Base-by-base conservation (phyloP, 2,797 vertebrate genomes). In the Sparidentex hasta region DNA sequence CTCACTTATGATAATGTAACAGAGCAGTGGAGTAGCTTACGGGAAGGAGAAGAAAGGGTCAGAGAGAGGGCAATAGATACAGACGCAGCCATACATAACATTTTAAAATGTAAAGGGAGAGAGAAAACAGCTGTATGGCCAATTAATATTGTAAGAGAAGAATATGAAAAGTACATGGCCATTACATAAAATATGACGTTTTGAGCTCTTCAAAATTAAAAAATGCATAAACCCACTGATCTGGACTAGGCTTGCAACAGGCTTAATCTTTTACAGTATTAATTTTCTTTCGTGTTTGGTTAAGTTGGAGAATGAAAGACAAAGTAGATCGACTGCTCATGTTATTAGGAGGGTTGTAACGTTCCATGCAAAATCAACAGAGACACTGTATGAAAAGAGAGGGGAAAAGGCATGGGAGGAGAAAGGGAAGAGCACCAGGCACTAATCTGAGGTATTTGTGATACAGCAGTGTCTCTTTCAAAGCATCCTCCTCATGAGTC, bases 401-500 rank as follows among this genome's bases (percentile, higher is more conserved):
- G 11, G 5, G 14, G 25, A 66, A 67, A n/a, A 50, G 21, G 12
- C 1, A 18, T 17, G 14, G n/a, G 41, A 62, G 52, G 20, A 71
- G 38, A 70, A 27, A 25, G 59, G 12, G 23, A 47, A 44, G 58
- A 54, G 47, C 21, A 27, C 14, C 43, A 41, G 23, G 33, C 23
- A 66, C 74, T 65, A 71, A 44, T 70, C 12, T 58, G 46, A 76
- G 61, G 33, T 58, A 50, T 65, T 29, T 68, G 29, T 55, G 12
- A 63, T 33, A 20, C 1, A 58, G 61, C 23, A 48, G 25, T 51
- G 58, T 81, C 70, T 76, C 54, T 65, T 62, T 85, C 55, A 58
- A 75, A 79, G 74, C 27, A 58, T 78, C 76, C 58, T 80, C 81
- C 70, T 86, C 21, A 23, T 23, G 33, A 18, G 41, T 48, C 50